These are phyloP conservation scores for Penaeus vannamei DNA, from an alignment of 1,140 invertebrate genomes.

Conservation along the genomic window DNA sequence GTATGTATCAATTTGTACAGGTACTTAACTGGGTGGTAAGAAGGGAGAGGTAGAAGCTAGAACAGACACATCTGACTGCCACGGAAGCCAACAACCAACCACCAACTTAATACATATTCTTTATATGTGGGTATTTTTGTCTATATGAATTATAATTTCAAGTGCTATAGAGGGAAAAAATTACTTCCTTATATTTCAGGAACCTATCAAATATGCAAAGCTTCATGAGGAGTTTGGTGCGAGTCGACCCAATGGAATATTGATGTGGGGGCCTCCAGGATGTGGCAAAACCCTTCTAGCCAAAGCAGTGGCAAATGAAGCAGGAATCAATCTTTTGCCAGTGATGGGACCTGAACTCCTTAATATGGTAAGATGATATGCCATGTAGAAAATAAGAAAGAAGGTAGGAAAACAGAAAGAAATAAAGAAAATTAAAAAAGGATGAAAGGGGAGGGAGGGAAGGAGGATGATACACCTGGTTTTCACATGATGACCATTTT, in stretches of 20 bases:
- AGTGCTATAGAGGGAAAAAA: conserved; percentile 46
- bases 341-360: conserved; percentile 97
- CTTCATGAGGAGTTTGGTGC: conserved; percentile 85
- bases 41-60: too few species aligned
- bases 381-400: too few species aligned
- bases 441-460: too few species aligned
- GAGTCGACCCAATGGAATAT: conserved; percentile 85
- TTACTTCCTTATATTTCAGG: conserved; percentile 75
- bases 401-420: too few species aligned
- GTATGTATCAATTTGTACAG: too few species aligned
- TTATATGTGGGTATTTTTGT: background rate
- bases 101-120: background rate
- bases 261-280: conserved; percentile 94
- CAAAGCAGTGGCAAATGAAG: conserved; percentile 96
- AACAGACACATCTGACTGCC: too few species aligned
- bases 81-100: too few species aligned
- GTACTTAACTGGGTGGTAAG: too few species aligned
- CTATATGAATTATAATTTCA: background rate
- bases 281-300: conserved; percentile 93
- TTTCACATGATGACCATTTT: too few species aligned
- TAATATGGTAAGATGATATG: conserved; percentile 84
- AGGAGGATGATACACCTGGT: too few species aligned
- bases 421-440: too few species aligned
- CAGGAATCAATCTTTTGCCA: conserved; percentile 96
- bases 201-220: conserved; percentile 89